These are phyloP conservation scores for Charina bottae DNA, from an alignment of 2,113 vertebrate genomes.

Conservation along the genomic window DNA sequence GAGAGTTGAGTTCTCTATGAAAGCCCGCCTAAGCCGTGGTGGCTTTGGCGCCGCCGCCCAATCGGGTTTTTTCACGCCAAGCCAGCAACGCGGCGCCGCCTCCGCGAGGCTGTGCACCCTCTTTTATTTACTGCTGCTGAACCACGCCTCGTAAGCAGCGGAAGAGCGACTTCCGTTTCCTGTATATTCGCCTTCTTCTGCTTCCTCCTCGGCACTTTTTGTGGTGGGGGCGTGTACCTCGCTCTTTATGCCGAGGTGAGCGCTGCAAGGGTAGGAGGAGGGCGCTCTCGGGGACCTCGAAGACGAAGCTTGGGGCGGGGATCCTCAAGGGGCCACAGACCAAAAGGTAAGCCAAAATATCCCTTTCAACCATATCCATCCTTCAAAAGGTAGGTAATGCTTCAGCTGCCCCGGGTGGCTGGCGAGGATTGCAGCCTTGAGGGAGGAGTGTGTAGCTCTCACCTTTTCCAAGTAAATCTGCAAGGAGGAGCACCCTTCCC, in stretches of 20 bases:
- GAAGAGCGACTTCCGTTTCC: neutral
- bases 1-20: neutral
- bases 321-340: neutral
- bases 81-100: neutral
- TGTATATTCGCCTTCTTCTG: neutral
- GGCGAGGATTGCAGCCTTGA: neutral
- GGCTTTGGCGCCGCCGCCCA: neutral
- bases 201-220: neutral
- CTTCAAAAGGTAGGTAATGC: neutral
- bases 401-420: neutral
- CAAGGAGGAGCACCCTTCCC: neutral
- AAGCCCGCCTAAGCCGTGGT: neutral
- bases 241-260: neutral
- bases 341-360: neutral
- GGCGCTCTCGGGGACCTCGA: neutral
- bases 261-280: neutral
- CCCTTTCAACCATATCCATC: neutral
- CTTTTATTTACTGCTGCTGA: neutral
- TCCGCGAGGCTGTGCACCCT: neutral
- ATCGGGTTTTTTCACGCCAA: neutral
- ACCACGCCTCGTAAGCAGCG: neutral
- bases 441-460: neutral
- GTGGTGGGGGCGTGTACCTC: neutral
- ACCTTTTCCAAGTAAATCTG: neutral
- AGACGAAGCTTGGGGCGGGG: neutral